Evolutionary conservation across 2,113 vertebrate genomes (phyloP).

Genomic region (Bufo gargarizans): DNA sequence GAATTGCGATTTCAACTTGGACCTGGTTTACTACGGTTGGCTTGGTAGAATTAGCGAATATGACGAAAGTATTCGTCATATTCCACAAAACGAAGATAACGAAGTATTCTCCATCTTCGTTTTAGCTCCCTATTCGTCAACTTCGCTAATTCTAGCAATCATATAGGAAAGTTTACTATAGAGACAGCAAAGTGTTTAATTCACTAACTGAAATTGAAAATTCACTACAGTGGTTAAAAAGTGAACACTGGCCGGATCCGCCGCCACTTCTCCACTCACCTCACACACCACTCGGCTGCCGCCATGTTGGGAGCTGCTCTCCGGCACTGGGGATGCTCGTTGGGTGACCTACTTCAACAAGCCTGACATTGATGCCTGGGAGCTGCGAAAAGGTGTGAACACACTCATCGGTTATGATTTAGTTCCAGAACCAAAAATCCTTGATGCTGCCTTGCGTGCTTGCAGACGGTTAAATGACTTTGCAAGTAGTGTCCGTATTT

Average conservation of each 20-base stretch:
- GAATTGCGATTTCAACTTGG: too few relatives aligned
- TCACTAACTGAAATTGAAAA: too few relatives aligned
- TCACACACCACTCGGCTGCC: neutral
- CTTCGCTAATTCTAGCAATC: too few relatives aligned
- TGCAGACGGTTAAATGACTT: slow-evolving; percentile 94
- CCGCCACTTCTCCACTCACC: neutral
- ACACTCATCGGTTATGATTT: slow-evolving; percentile 93
- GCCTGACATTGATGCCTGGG: slow-evolving; percentile 94
- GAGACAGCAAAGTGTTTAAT: too few relatives aligned
- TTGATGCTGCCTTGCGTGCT: slow-evolving; percentile 91
- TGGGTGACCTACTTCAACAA: slow-evolving; percentile 98
- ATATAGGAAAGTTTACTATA: too few relatives aligned
- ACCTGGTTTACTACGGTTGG: too few relatives aligned
- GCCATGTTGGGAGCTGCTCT: slow-evolving; percentile 81
- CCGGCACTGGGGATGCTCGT: slow-evolving; percentile 81
- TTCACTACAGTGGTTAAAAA: too few relatives aligned
- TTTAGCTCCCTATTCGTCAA: too few relatives aligned
- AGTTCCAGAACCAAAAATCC: slow-evolving; percentile 96
- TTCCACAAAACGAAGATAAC: too few relatives aligned
- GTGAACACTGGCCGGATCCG: neutral
- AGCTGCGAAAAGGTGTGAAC: slow-evolving; percentile 96
- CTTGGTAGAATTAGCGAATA: too few relatives aligned
- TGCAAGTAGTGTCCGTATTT: slow-evolving; percentile 91
- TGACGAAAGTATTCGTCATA: too few relatives aligned
- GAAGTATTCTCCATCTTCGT: too few relatives aligned